Percentiles rank a stretch among this genome's conserved stretches.
Evolutionary conservation across 2,888 invertebrate genomes (phyloP).

Genomic region (Bedellia somnulentella): DNA sequence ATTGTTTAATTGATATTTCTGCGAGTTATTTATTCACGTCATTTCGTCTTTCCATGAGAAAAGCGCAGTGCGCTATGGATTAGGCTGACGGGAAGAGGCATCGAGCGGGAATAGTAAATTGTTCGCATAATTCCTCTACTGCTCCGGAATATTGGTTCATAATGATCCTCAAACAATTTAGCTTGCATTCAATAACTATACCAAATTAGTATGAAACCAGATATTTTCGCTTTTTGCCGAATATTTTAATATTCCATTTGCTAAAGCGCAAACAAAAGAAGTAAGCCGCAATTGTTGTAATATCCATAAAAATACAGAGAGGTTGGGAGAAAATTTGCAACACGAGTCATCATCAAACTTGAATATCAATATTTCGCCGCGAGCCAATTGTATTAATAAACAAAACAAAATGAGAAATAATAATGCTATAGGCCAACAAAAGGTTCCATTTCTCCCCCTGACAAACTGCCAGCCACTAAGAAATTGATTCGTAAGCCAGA

Average conservation of each 20-base stretch:
- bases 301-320: constrained; percentile 47
- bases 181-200: too few species aligned
- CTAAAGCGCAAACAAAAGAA: constrained; percentile 28
- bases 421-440: constrained; percentile 62
- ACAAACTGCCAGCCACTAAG: constrained; percentile 33
- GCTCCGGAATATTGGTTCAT: too few species aligned
- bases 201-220: too few species aligned
- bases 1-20: constrained; percentile 65
- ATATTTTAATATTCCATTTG: constrained; percentile 16
- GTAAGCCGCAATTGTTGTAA: constrained; percentile 39
- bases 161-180: too few species aligned
- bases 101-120: too few species aligned
- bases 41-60: constrained; percentile 49
- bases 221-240: too few species aligned
- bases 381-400: constrained; percentile 62
- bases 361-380: constrained; percentile 62
- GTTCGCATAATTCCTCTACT: too few species aligned
- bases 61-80: constrained; percentile 35
- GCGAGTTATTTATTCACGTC: constrained; percentile 61
- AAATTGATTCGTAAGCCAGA: constrained; percentile 33
- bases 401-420: constrained; percentile 63
- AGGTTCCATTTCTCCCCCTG: constrained; percentile 59
- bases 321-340: constrained; percentile 38
- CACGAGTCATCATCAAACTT: constrained; percentile 58
- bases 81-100: too few species aligned